Evolutionary conservation across 2,888 invertebrate genomes (phyloP), one percentile per base, ranked within the genome.

Genomic region (Leptarthrus brevirostris): DNA sequence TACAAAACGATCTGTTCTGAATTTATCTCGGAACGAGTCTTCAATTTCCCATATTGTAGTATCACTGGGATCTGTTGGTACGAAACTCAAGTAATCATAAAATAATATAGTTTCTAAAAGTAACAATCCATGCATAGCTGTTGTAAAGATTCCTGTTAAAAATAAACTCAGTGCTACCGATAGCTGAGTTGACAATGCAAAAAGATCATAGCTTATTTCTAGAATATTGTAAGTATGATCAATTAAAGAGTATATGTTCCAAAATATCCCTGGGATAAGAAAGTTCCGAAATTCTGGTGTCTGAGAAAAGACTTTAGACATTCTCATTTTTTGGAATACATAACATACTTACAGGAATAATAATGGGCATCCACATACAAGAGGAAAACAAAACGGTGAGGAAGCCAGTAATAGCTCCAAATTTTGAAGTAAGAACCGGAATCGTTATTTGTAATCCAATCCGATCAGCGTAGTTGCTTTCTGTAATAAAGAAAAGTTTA

Each of bases 221-320:
- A 79, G 56, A 12, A 79, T 71, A 75, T 81, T 81, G 30, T 79
- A 78, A 1, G 76, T 26, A 22, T 80, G 69, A 1, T 79, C 76
- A 4, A 76, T 71, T 12, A 81, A 53, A 4, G 78, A 78, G 74
- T 80, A 80, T 12, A 80, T 72, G 73, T 80, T 81, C 80, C 80
- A 80, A 34, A 79, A 64, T 20, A 81, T 77, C 14, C 78, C 75
- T 0, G 79, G 78, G 3, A 81, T 53, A 8, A 81, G 76, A 54
- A 74, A 79, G 22, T 76, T 72, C 56, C 78, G 75, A 70, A 76
- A 75, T 30, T 75, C 56, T 18, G 76, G 75, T 52, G 75, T 77
- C 79, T 79, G 71, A 6, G 44, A 22, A 61, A n/a, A 0, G 4
- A 36, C n/a, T 20, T 10, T 40, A 20, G 18, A 5, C 12, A 44